Conservation (phyloP, 2,113 vertebrate genomes). For the Mastomys natalensis region DNA sequence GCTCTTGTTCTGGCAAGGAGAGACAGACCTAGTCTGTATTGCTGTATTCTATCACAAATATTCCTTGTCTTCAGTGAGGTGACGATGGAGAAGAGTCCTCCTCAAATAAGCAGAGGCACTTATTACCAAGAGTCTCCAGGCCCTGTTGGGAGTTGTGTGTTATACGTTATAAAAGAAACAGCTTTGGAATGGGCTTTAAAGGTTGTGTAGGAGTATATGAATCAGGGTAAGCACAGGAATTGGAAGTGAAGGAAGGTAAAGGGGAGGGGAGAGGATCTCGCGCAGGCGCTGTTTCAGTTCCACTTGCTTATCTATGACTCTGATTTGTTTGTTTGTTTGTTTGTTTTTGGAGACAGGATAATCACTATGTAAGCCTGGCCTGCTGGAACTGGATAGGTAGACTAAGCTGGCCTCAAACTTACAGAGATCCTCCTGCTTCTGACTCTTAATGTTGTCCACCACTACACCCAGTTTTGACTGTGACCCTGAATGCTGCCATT, state of each 20-base stretch:
- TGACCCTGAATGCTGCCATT: constrained; percentile 27
- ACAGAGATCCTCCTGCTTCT: not conserved
- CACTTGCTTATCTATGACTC: not conserved
- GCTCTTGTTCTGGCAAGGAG: not conserved
- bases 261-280: not conserved
- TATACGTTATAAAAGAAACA: constrained; percentile 24
- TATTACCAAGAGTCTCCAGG: constrained; percentile 6
- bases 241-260: constrained; percentile 20
- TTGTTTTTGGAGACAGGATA: not conserved
- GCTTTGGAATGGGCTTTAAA: constrained; percentile 51
- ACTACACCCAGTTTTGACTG: not conserved
- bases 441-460: not conserved
- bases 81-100: not conserved
- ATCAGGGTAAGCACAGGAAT: not conserved
- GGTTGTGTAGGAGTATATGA: constrained; percentile 13
- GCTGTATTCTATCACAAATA: not conserved
- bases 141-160: not conserved
- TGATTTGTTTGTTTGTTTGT: not conserved
- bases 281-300: not conserved
- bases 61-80: not conserved
- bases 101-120: not conserved
- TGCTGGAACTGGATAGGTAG: not conserved
- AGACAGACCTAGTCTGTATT: not conserved
- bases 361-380: not conserved
- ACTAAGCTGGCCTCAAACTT: not conserved